Conservation (phyloP, 2,113 vertebrate genomes). For the Neotoma lepida region DNA sequence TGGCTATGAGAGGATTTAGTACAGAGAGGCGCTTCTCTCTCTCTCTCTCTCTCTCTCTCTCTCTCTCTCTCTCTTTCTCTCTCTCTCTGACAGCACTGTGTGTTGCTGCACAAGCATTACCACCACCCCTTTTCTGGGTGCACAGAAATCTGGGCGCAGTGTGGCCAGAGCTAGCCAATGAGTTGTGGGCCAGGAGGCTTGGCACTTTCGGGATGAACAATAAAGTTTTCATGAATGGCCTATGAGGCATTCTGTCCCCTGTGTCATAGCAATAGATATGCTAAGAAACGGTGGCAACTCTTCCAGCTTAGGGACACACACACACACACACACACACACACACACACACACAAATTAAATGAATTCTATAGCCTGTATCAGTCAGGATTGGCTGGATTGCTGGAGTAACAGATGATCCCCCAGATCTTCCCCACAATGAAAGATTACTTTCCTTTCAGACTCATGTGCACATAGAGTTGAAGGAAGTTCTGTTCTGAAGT, state of each 20-base stretch:
- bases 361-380: not conserved
- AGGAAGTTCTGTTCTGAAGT: not conserved
- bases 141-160: not conserved
- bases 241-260: not conserved
- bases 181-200: not conserved
- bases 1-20: not conserved
- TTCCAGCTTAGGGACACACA: not conserved
- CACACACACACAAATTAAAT: not conserved
- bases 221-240: not conserved
- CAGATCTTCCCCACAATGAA: not conserved
- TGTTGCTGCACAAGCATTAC: not conserved
- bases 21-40: not conserved
- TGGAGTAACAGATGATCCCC: not conserved
- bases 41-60: too few relatives aligned
- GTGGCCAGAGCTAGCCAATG: not conserved
- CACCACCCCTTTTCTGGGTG: not conserved
- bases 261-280: not conserved
- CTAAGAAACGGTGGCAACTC: not conserved
- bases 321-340: not conserved
- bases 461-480: not conserved
- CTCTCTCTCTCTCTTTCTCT: too few relatives aligned
- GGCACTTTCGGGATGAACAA: not conserved
- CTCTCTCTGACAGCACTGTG: not conserved
- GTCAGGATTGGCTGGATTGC: not conserved
- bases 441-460: not conserved